Base-by-base conservation (phyloP, 2,113 vertebrate species). In the Microcebus lehilahytsara region DNA sequence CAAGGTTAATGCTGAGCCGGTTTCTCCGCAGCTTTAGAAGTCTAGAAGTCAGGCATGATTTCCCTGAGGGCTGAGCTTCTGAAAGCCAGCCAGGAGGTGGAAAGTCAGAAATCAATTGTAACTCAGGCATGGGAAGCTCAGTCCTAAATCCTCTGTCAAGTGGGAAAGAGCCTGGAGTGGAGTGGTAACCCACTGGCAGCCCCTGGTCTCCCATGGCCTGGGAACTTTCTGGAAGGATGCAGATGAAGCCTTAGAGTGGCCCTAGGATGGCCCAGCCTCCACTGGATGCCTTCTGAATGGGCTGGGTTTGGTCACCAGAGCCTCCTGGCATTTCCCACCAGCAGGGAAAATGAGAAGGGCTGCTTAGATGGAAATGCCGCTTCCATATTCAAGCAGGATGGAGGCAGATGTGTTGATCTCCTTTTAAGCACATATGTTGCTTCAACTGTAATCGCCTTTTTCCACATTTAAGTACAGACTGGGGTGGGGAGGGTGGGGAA, bases 391-490 rank as follows among this genome's bases (percentile, higher is more conserved):
- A 86, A 58, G 37, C 32, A 51, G 37, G 46, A 58, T 93, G 89
- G 95, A 97, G 67, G 25, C 72, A 74, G 83, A 85, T 0, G n/a
- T 16, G 0, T 56, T 92, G 81, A 72, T 84, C 86, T 96, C 46
- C 75, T 62, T 60, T 94, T 60, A 94, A 88, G 51, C 67, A 83
- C 58, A 74, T 17, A 49, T 87, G 69, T 95, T 93, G 85, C 83
- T 89, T 79, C 96, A 79, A 85, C 71, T 66, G 32, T 74, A 84
- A 97, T 71, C 97, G 97, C 90, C 67, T 97, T 97, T 92, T 77
- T 79, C 53, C 83, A 97, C 53, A 94, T 94, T 97, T 71, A 97
- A 95, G 93, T 49, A 49, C 49, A 49, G 49, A 49, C 49, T 49
- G 49, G 49, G 49, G 49, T 30, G 85, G n/a, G 19, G 42, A 78